Percentiles rank a stretch among this genome's conserved stretches.
Evolutionary conservation across 2,888 invertebrate genomes (phyloP).

Genomic region (Rhyacophila evoluta): DNA sequence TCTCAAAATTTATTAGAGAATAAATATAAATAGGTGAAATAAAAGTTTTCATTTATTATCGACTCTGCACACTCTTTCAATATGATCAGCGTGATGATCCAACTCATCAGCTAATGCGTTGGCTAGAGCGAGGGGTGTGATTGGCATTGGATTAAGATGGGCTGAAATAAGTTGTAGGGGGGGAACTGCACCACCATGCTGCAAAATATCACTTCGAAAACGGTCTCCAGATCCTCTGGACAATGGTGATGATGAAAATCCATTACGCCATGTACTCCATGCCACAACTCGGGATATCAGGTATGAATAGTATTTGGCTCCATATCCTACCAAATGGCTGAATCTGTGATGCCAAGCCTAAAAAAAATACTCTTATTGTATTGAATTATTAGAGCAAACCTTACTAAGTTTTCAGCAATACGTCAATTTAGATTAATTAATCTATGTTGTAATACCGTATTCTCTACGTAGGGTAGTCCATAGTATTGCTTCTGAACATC

Average conservation of each 20-base stretch:
- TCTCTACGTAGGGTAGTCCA: constrained; percentile 85
- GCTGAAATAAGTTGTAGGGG: constrained; percentile 82
- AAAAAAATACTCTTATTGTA: too few species aligned
- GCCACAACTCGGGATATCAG: constrained; percentile 94
- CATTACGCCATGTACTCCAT: constrained; percentile 91
- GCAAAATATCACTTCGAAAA: constrained; percentile 81
- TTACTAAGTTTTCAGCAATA: too few species aligned
- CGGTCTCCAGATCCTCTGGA: constrained; percentile 81
- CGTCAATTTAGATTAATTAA: too few species aligned
- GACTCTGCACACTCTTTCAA: constrained; percentile 29
- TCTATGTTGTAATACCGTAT: constrained; percentile 84
- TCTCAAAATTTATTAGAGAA: too few species aligned
- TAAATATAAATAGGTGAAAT: too few species aligned
- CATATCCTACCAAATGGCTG: constrained; percentile 97
- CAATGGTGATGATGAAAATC: constrained; percentile 85
- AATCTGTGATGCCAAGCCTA: constrained; percentile 96
- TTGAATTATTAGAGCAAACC: too few species aligned
- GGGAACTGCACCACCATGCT: constrained; percentile 90
- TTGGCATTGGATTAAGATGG: constrained; percentile 78
- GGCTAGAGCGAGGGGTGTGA: constrained; percentile 82
- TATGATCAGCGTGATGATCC: constrained; percentile 67
- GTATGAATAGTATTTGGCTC: constrained; percentile 99
- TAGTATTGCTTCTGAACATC: constrained; percentile 87
- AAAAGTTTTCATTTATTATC: background rate
- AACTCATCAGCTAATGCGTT: constrained; percentile 83